Percentiles rank a stretch among this genome's conserved stretches.
Conservation (phyloP, 2,888 invertebrate species). For the Chirona hameri region DNA sequence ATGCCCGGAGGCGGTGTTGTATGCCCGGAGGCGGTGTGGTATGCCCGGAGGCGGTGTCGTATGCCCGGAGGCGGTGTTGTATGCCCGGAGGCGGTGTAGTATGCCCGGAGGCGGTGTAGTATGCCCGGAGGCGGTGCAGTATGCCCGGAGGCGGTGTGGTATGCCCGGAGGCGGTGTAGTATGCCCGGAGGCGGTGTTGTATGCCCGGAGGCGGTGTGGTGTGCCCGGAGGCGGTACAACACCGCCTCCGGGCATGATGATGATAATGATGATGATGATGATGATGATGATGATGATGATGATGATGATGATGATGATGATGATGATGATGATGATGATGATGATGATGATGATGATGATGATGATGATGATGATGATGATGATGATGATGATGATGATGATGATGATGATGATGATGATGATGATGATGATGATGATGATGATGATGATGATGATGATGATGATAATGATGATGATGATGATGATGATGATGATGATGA, state of each 20-base stretch:
- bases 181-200: no score
- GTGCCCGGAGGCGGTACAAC: background rate
- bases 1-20: no score
- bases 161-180: no score
- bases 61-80: no score
- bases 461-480: conserved; percentile 22
- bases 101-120: no score
- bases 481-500: conserved; percentile 22
- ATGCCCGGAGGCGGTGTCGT: no score
- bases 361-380: background rate
- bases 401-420: background rate
- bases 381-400: background rate
- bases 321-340: background rate
- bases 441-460: conserved; percentile 22
- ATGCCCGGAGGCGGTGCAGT: no score
- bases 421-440: conserved; percentile 22
- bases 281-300: background rate
- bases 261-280: background rate
- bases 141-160: no score
- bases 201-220: no score
- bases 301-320: background rate
- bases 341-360: background rate
- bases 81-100: no score
- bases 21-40: no score
- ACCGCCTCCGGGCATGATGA: background rate